These are phyloP conservation scores for Cyaniris semiargus DNA, from an alignment of 2,888 invertebrate genomes.

Conservation along the genomic window DNA sequence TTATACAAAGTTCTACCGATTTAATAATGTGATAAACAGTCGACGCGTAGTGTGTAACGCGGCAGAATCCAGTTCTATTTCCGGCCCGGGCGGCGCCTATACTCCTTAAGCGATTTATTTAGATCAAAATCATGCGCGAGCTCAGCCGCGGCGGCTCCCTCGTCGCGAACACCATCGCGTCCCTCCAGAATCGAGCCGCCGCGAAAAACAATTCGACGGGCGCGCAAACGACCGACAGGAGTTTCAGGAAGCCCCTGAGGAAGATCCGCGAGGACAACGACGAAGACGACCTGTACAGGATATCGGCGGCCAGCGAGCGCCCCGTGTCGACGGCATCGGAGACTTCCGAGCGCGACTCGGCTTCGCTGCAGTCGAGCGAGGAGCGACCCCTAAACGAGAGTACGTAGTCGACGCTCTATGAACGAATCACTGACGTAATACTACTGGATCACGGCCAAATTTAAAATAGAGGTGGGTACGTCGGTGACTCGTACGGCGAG, in stretches of 20 bases:
- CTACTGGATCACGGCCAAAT: slow-evolving; percentile 76
- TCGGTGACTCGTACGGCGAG: slow-evolving; percentile 70
- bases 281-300: slow-evolving; percentile 58
- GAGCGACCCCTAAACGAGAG: slow-evolving; percentile 74
- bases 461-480: slow-evolving; percentile 74
- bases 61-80: slow-evolving; percentile 73
- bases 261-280: slow-evolving; percentile 52
- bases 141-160: slow-evolving; percentile 80
- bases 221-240: slow-evolving; percentile 58
- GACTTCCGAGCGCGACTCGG: slow-evolving; percentile 73
- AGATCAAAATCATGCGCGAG: slow-evolving; percentile 78
- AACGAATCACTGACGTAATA: slow-evolving; percentile 74
- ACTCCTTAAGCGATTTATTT: slow-evolving; percentile 72
- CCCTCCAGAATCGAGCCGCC: slow-evolving; percentile 68
- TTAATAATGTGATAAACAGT: slow-evolving; percentile 49
- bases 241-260: slow-evolving; percentile 51
- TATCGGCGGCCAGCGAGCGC: slow-evolving; percentile 69
- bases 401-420: slow-evolving; percentile 70
- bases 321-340: slow-evolving; percentile 75
- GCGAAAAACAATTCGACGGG: slow-evolving; percentile 56
- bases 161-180: slow-evolving; percentile 81
- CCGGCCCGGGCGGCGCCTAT: slow-evolving; percentile 74
- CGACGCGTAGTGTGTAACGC: slow-evolving; percentile 63
- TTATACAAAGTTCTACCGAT: slow-evolving; percentile 7
- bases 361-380: slow-evolving; percentile 77